These are phyloP conservation scores for Trichomalopsis sarcophagae DNA, from an alignment of 1,140 invertebrate genomes.

Conservation along the genomic window DNA sequence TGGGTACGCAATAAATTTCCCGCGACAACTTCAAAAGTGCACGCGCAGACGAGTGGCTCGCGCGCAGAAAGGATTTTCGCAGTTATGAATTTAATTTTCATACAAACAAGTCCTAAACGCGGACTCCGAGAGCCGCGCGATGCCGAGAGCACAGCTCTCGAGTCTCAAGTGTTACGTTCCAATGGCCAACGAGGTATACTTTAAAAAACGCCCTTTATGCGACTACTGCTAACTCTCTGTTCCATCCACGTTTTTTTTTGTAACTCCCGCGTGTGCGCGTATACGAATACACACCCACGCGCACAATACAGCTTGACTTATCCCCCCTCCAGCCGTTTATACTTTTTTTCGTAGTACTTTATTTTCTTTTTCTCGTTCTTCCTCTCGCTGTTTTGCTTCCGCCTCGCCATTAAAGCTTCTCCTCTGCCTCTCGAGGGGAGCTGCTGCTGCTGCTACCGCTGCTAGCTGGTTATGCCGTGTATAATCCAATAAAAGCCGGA, in stretches of 20 bases:
- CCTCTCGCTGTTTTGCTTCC: background rate
- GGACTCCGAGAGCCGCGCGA: conserved; percentile 26
- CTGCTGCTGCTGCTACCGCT: background rate
- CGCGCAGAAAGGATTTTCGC: conserved; percentile 67
- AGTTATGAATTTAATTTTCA: conserved; percentile 74
- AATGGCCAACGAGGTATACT: conserved; percentile 42
- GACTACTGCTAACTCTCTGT: background rate
- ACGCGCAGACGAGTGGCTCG: conserved; percentile 30
- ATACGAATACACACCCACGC: background rate
- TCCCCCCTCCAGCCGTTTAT: background rate
- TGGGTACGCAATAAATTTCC: conserved; percentile 31
- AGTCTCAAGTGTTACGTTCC: conserved; percentile 58
- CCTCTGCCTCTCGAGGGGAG: background rate
- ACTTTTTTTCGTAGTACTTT: conserved; percentile 15
- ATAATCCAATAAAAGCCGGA: conserved; percentile 73
- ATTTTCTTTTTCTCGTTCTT: conserved; percentile 40
- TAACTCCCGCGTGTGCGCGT: background rate
- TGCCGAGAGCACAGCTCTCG: conserved; percentile 51
- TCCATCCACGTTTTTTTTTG: background rate
- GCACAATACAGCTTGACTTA: background rate
- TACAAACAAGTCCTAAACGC: conserved; percentile 64
- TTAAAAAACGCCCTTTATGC: background rate
- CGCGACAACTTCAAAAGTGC: conserved; percentile 38
- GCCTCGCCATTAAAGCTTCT: conserved; percentile 31
- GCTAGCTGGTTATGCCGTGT: conserved; percentile 62